These are phyloP conservation scores for Heterodera carotae DNA, from an alignment of 1,140 invertebrate species.

Conservation along the genomic window DNA sequence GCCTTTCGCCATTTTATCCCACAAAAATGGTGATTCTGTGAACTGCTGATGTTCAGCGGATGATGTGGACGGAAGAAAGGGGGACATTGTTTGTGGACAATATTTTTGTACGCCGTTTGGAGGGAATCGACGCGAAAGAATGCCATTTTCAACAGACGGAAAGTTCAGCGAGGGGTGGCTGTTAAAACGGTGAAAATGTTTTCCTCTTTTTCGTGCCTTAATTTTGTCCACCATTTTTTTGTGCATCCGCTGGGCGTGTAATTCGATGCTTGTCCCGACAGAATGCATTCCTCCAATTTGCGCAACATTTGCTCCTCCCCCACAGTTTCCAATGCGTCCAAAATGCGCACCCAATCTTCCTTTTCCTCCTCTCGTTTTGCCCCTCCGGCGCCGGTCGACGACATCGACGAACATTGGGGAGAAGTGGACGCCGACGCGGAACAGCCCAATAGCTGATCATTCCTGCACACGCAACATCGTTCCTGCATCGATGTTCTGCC, in stretches of 20 bases:
- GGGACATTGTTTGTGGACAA: no score
- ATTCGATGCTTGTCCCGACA: conserved; percentile 33
- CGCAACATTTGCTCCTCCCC: conserved; percentile 55
- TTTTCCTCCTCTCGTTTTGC: conserved; percentile 35
- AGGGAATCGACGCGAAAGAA: background rate
- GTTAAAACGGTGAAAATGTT: background rate
- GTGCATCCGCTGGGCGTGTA: conserved; percentile 17
- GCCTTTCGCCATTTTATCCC: no score
- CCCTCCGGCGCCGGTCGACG: background rate
- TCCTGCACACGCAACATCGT: conserved; percentile 3
- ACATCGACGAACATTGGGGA: conserved; percentile 10
- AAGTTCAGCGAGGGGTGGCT: conserved; percentile 18
- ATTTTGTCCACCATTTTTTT: conserved; percentile 17
- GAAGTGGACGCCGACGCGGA: conserved; percentile 20
- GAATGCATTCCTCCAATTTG: conserved; percentile 54
- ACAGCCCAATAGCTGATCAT: conserved; percentile 18
- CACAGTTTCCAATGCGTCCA: conserved; percentile 54
- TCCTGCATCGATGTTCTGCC: conserved; percentile 19
- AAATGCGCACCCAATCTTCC: conserved; percentile 47
- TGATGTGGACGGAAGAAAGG: no score
- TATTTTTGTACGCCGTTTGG: background rate
- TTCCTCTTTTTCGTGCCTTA: background rate
- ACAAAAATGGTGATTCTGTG: no score
- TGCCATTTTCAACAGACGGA: no score
- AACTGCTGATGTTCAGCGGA: no score